Percentiles rank a stretch among this genome's conserved stretches.
Evolutionary conservation across 2,113 vertebrate species (phyloP).

Genomic region (Bubo scandiacus): DNA sequence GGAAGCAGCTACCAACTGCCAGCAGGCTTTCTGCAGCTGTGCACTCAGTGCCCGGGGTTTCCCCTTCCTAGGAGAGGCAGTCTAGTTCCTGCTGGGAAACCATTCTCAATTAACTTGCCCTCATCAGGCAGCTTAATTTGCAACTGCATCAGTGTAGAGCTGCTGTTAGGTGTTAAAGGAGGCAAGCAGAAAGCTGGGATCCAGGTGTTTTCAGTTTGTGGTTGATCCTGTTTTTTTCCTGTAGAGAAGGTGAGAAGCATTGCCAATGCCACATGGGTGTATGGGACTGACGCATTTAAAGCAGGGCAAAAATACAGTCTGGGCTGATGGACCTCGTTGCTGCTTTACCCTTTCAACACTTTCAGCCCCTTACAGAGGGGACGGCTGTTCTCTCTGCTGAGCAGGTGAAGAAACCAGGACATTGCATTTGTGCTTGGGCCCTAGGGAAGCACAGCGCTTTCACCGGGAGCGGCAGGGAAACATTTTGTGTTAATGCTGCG

Average conservation of each 20-base stretch:
- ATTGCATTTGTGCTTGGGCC: not conserved
- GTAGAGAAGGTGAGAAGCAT: not conserved
- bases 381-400: not conserved
- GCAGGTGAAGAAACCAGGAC: not conserved
- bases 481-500: not conserved
- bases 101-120: too few species aligned
- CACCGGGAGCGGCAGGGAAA: not conserved
- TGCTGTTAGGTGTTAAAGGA: not conserved
- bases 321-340: not conserved
- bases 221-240: not conserved
- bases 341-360: not conserved
- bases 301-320: too few species aligned
- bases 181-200: not conserved
- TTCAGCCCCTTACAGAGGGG: too few species aligned
- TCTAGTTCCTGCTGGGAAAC: not conserved
- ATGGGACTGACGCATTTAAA: not conserved
- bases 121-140: not conserved
- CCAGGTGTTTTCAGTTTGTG: not conserved
- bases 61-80: not conserved
- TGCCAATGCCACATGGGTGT: rapidly evolving
- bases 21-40: not conserved
- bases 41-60: not conserved
- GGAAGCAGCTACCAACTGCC: not conserved
- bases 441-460: rapidly evolving
- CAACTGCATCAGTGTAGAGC: not conserved